A percentile compares a stretch with the other conserved stretches of the same genome.
Evolutionary conservation across 2,113 vertebrate genomes (phyloP).

Genomic region (Oreochromis spilurus): DNA sequence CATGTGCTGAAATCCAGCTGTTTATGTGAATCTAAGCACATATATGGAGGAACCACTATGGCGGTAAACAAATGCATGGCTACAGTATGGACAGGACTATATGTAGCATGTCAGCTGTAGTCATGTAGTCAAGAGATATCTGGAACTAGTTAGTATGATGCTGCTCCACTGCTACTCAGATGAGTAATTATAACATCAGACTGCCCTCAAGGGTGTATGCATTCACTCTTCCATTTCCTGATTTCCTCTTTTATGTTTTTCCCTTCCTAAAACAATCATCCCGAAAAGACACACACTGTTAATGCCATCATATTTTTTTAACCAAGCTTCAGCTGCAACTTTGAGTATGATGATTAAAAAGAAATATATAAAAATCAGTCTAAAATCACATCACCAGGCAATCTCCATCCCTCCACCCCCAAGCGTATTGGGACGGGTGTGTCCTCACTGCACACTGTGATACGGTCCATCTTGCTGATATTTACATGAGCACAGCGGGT

Average conservation of each 20-base stretch:
- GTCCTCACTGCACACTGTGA: not conserved
- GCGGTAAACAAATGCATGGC: not conserved
- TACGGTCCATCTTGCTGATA: slow-evolving; percentile 41
- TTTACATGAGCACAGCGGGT: slow-evolving; percentile 58
- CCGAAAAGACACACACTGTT: not conserved
- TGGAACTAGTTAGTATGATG: not conserved
- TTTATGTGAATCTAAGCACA: not conserved
- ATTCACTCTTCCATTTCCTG: not conserved
- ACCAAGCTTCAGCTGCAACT: not conserved
- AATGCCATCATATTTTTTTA: not conserved
- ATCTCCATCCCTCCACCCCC: not conserved
- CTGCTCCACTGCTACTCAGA: not conserved
- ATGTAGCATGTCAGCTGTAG: slow-evolving; percentile 8
- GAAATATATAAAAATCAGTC: not conserved
- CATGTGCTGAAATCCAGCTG: not conserved
- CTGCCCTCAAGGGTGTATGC: not conserved
- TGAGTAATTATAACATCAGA: not conserved
- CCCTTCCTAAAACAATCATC: not conserved
- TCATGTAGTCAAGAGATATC: slow-evolving; percentile 4
- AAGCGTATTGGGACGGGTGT: not conserved
- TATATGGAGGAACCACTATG: not conserved
- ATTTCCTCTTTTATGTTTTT: not conserved
- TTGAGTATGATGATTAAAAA: not conserved
- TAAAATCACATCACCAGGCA: not conserved
- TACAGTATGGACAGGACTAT: slow-evolving; percentile 6